These are phyloP conservation scores for Mantis religiosa DNA, from an alignment of 2,888 invertebrate species.

Conservation along the genomic window DNA sequence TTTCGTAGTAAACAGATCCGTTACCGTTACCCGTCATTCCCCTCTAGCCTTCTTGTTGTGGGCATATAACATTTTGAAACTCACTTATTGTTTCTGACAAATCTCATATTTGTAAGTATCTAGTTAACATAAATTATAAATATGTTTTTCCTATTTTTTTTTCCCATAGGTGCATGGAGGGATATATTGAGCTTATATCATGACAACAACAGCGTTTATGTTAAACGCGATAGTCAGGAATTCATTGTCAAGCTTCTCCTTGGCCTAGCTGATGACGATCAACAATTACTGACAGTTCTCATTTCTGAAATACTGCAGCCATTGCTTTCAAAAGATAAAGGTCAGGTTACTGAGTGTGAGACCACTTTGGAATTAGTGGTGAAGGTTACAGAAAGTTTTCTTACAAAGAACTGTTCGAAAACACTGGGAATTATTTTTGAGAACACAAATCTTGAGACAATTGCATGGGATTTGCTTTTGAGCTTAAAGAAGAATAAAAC, in stretches of 20 bases:
- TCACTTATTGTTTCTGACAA: too few species aligned
- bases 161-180: conserved; percentile 53
- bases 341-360: conserved; percentile 36
- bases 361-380: conserved; percentile 43
- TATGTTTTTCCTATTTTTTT: conserved; percentile 33
- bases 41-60: too few species aligned
- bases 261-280: conserved; percentile 52
- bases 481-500: background rate
- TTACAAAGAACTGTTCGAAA: background rate
- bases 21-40: too few species aligned
- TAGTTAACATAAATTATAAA: too few species aligned
- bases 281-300: conserved; percentile 25
- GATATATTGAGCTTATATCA: conserved; percentile 60
- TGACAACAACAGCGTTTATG: conserved; percentile 66
- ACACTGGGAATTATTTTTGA: background rate
- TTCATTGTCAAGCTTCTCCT: conserved; percentile 58
- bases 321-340: conserved; percentile 39
- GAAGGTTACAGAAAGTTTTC: conserved; percentile 47
- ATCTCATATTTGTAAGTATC: too few species aligned
- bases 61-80: too few species aligned
- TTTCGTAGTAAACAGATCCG: too few species aligned
- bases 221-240: conserved; percentile 61
- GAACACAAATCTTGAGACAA: conserved; percentile 20
- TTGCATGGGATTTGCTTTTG: conserved; percentile 12
- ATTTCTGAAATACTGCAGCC: conserved; percentile 42